These are phyloP conservation scores for Scaptomyza flava DNA, from an alignment of 2,888 invertebrate genomes.

Conservation along the genomic window DNA sequence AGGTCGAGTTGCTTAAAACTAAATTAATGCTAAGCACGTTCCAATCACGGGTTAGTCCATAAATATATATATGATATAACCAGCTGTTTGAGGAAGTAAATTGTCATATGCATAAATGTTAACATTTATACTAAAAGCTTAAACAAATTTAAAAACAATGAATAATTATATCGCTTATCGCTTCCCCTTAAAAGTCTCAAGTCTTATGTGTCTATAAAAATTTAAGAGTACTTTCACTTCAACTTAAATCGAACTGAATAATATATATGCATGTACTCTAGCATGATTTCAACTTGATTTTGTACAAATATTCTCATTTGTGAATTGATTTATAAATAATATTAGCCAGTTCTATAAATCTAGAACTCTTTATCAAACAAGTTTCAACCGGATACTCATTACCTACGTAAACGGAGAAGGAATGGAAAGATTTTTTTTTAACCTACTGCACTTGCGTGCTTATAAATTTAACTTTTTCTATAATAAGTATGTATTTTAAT, in stretches of 20 bases:
- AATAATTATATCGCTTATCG: too few species aligned
- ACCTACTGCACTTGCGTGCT: conserved; percentile 5
- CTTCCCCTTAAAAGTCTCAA: not conserved
- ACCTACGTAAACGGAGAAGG: too few species aligned
- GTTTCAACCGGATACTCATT: not conserved
- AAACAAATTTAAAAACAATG: too few species aligned
- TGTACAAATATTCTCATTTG: too few species aligned
- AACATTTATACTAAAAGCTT: too few species aligned
- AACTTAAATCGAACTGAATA: conserved; percentile 14
- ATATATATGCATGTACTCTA: conserved; percentile 3
- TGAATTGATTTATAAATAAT: not conserved
- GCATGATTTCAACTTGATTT: not conserved
- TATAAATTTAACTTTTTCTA: not conserved
- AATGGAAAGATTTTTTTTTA: not conserved
- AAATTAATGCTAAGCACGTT: conserved; percentile 40
- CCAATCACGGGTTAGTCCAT: conserved; percentile 29
- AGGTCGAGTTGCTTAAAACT: not conserved
- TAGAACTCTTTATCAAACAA: conserved; percentile 16
- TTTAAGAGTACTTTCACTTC: conserved; percentile 28
- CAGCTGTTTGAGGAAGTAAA: conserved; percentile 29
- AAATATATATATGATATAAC: conserved; percentile 4
- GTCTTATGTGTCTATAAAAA: conserved; percentile 3
- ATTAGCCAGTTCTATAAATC: not conserved
- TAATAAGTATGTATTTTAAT: not conserved
- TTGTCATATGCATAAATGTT: not conserved